Base-by-base conservation (phyloP, 2,797 vertebrate genomes). In the Lutjanus campechanus region DNA sequence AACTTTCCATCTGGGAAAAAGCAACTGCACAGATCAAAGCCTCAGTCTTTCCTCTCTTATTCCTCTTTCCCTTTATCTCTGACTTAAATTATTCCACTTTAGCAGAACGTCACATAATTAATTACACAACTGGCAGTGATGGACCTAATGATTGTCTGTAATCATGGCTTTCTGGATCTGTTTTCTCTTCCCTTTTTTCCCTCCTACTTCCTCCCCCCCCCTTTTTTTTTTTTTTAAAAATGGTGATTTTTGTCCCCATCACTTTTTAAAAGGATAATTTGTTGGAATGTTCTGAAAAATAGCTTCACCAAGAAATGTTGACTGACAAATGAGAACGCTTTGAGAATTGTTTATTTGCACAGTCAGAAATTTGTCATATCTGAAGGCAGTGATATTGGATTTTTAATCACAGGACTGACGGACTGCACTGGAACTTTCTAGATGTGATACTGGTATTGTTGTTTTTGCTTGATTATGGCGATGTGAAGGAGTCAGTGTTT, bases 21-120 rank as follows among this genome's bases (percentile, higher is more conserved):
- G 12, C 11, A 73, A 72, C 40, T 10, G 10, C 4, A 67, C 25
- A 74, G 47, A 80, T 80, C 77, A 85, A 82, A 79, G 73, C 5
- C 17, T 72, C 15, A 9, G 4, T 29, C 67, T 49, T 60, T 56
- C n/a, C 55, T 73, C 5, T 62, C 43, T 67, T 76, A 58, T 51
- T 76, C 56, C 10, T 68, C 36, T 44, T 59, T 60, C 36, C 59
- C 64, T 82, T 82, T 50, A 79, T 79, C n/a, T 64, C 56, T 68
- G 61, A 20, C 68, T 61, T 43, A 11, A 59, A 69, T 67, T 50
- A 69, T 66, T 78, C 56, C 49, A 11, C 67, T 73, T 29, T 4
- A 67, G 43, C 59, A 55, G 20, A 79, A 59, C 41, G 63, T 63
- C 58, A 36, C 20, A 46, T 72, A 65, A 79, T 70, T 68, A 70